Conservation (phyloP, 2,797 vertebrate genomes). For the Pogoniulus pusillus region DNA sequence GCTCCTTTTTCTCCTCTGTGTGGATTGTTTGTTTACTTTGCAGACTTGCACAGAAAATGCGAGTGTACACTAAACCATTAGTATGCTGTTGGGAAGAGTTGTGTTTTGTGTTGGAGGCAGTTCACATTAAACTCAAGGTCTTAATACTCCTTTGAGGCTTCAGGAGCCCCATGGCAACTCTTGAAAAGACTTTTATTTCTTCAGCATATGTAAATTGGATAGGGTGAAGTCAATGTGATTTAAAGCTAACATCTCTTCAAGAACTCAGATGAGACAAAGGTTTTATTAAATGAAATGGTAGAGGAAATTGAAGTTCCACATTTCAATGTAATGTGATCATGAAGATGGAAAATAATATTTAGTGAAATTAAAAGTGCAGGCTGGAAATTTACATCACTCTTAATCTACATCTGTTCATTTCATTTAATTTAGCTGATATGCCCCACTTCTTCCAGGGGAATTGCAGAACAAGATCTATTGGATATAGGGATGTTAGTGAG, state of each 20-base stretch:
- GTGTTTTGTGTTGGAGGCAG: slow-evolving; percentile 69
- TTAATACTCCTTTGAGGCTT: slow-evolving; percentile 74
- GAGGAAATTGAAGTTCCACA: slow-evolving; percentile 72
- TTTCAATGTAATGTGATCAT: slow-evolving; percentile 68
- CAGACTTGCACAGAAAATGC: slow-evolving; percentile 54
- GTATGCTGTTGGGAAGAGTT: slow-evolving; percentile 70
- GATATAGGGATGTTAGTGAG: slow-evolving; percentile 49
- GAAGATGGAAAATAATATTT: slow-evolving; percentile 75
- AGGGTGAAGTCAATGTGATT: slow-evolving; percentile 76
- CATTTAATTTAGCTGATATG: slow-evolving; percentile 65
- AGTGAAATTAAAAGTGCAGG: slow-evolving; percentile 75
- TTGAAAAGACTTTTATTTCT: slow-evolving; percentile 78
- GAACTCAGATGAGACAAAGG: slow-evolving; percentile 72
- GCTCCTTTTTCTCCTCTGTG: not conserved
- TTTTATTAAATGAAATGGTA: slow-evolving; percentile 75
- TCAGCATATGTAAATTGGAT: slow-evolving; percentile 77
- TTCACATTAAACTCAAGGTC: slow-evolving; percentile 75
- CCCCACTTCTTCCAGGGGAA: slow-evolving; percentile 51
- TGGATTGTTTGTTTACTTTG: slow-evolving; percentile 31
- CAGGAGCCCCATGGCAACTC: slow-evolving; percentile 68
- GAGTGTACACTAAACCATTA: slow-evolving; percentile 69
- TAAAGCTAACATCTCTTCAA: slow-evolving; percentile 76
- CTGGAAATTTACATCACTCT: slow-evolving; percentile 65
- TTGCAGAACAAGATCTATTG: slow-evolving; percentile 46
- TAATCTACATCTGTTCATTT: slow-evolving; percentile 64